Percentiles rank a stretch among this genome's conserved stretches.
These are phyloP conservation scores for Petrocephalus microphthalmus DNA, from an alignment of 2,113 vertebrate species.

Conservation along the genomic window DNA sequence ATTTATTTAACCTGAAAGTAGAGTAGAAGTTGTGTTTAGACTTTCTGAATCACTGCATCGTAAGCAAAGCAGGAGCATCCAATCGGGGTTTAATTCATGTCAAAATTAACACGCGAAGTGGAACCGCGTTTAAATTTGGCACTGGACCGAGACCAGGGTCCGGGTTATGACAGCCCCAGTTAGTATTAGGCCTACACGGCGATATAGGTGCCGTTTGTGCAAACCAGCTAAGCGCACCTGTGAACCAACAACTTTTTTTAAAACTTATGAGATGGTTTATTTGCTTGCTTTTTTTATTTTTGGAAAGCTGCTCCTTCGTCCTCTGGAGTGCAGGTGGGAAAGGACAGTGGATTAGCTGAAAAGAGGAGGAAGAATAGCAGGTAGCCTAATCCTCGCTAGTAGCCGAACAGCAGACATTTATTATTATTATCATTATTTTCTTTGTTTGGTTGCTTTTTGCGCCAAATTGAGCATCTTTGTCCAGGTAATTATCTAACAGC, in stretches of 20 bases:
- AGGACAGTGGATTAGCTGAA: conserved; percentile 42
- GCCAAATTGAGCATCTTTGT: background rate
- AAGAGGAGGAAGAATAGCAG: conserved; percentile 71
- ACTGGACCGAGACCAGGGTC: background rate
- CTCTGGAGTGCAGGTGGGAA: conserved; percentile 38
- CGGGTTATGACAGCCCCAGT: background rate
- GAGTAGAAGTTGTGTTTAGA: background rate
- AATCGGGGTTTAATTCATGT: background rate
- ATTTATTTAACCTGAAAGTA: background rate
- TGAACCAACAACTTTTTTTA: conserved; percentile 31
- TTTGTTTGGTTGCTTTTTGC: background rate
- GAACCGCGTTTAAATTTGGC: background rate
- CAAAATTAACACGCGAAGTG: background rate
- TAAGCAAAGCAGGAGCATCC: background rate
- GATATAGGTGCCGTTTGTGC: background rate
- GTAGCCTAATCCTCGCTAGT: conserved; percentile 63
- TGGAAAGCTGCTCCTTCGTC: conserved; percentile 50
- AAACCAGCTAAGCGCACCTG: background rate
- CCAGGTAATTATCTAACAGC: background rate
- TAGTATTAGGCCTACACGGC: background rate
- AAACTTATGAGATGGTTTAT: conserved; percentile 72
- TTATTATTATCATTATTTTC: background rate
- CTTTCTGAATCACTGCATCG: background rate
- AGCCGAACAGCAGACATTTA: conserved; percentile 23
- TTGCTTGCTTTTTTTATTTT: conserved; percentile 71